Conservation (phyloP, 2,113 vertebrate species). For the Rhinoderma darwinii region DNA sequence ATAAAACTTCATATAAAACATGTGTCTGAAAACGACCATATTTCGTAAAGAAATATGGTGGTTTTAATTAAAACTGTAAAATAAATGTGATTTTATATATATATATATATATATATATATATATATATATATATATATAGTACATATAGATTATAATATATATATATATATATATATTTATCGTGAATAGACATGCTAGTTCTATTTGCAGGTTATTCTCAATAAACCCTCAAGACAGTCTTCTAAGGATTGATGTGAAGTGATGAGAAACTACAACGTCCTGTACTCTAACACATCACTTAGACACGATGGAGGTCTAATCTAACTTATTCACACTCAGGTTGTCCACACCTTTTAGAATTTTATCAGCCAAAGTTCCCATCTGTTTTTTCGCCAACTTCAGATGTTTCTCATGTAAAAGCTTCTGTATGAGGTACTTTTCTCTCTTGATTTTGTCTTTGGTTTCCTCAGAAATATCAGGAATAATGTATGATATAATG, state of each 20-base stretch:
- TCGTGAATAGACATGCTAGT: background rate
- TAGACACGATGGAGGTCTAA: constrained; percentile 41
- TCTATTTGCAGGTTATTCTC: background rate
- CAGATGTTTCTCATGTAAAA: constrained; percentile 86
- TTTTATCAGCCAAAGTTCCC: constrained; percentile 64
- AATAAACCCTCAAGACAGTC: background rate
- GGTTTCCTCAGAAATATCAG: constrained; percentile 83
- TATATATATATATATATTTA: background rate
- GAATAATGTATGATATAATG: constrained; percentile 85
- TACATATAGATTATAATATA: too few species aligned
- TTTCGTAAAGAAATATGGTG: background rate
- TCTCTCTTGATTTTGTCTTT: constrained; percentile 90
- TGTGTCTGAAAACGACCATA: background rate
- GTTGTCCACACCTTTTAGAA: constrained; percentile 61
- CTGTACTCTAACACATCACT: background rate
- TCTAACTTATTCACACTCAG: constrained; percentile 68
- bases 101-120: background rate
- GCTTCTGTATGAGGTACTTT: constrained; percentile 88
- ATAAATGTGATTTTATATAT: background rate
- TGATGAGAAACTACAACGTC: background rate
- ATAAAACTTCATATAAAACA: background rate
- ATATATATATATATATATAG: background rate
- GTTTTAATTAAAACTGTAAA: background rate
- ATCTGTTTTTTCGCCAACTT: constrained; percentile 78
- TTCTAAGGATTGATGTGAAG: background rate